Base-by-base conservation (phyloP, 1,140 invertebrate species). In the Panulirus ornatus region DNA sequence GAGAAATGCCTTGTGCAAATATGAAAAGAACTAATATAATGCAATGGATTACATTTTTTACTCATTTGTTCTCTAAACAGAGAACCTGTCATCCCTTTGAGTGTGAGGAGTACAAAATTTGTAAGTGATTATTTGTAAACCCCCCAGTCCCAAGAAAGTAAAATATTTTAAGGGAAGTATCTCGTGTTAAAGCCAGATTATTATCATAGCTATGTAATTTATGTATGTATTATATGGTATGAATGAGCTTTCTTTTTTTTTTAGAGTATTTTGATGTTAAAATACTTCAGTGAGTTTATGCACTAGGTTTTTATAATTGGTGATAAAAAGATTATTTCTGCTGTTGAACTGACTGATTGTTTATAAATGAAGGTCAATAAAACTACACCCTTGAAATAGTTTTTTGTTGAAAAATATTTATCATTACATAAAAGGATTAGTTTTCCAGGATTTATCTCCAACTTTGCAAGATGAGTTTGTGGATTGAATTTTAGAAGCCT, bases 181-280 rank as follows among this genome's bases (percentile, higher is more conserved):
- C n/a, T 85, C 42, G 47, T 76, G 47, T 78, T 78, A 42, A 5
- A 70, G 70, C 81, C 81, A 84, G 36, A 66, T 66, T 22, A 27
- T 36, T 71, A 30, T 47, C n/a, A 44, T 58, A 88, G 8, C 19
- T 86, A 47, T 71, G 19, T 70, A 78, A 63, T 87, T 40, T 47
- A 78, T 40, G 27, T 54, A 40, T 84, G 40, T 36, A 40, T 54
- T 88, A 36, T 38, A 79, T 63, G 30, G 42, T 38, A 79, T 63
- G 30, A 70, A 47, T 38, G 34, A n/a, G 76, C 51, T 79, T 63
- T 78, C 27, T 38, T 78, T 40, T 75, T 44, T 27, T 54, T 78
- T 86, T 87, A 38, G 19, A 88, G 85, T 88, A 88, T 88, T 85
- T 88, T 70, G 85, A 78, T 79, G 73, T 88, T 79, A 70, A 11